These are phyloP conservation scores for Lytechinus variegatus DNA, from an alignment of 35 echinoderm and acorn worm species.

Conservation along the genomic window DNA sequence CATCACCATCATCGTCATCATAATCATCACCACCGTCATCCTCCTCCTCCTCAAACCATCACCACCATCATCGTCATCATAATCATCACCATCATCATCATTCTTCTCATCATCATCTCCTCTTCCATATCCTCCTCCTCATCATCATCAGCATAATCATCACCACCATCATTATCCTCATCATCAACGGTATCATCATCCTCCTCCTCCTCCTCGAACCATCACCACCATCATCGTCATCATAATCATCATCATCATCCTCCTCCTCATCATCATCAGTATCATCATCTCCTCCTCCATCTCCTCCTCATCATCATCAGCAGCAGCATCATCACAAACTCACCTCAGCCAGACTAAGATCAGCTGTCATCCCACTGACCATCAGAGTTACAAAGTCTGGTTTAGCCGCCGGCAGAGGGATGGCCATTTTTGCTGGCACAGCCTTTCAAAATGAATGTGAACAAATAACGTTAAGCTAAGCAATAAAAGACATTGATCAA, in stretches of 20 bases:
- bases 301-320: neutral
- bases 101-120: neutral
- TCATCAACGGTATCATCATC: neutral
- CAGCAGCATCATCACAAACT: neutral
- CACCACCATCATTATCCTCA: neutral
- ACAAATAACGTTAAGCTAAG: neutral
- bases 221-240: no score
- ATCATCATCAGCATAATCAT: neutral
- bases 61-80: neutral
- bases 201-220: neutral
- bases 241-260: neutral
- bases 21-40: neutral
- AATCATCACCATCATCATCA: neutral
- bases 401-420: slow-evolving; percentile 66
- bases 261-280: neutral
- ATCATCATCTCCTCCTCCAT: neutral
- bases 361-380: slow-evolving; percentile 90
- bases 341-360: slow-evolving; percentile 68
- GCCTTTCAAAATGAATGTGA: slow-evolving; percentile 30
- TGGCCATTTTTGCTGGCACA: slow-evolving; percentile 66
- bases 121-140: neutral
- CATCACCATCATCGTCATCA: neutral
- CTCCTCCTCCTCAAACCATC: neutral
- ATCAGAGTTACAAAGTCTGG: slow-evolving; percentile 66
- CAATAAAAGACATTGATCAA: no score